phyloP scores from a whole-genome alignment of 2,797 vertebrate species.

The Notolabrus celidotus region DNA sequence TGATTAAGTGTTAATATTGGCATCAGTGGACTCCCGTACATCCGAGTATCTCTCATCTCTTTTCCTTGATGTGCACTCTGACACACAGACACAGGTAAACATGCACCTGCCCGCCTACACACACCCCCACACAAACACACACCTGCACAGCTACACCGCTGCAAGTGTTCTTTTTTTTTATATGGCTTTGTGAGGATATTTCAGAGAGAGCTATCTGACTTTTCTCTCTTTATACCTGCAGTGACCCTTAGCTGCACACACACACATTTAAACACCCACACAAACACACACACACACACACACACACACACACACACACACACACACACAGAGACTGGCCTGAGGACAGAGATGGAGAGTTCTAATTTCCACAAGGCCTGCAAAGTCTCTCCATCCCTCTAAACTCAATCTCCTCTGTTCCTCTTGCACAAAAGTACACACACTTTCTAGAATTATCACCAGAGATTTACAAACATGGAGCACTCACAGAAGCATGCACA shows the following conservation, averaged over 20 bases:
- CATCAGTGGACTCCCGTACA: neutral
- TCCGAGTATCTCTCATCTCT: neutral
- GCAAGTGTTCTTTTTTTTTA: conserved; percentile 16
- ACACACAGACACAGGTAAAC: conserved; percentile 11
- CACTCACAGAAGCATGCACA: neutral
- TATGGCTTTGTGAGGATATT: conserved; percentile 30
- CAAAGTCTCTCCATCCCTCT: conserved; percentile 57
- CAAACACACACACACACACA: neutral
- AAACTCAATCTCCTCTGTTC: conserved; percentile 61
- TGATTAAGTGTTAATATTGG: neutral
- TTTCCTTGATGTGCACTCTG: neutral
- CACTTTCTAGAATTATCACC: conserved; percentile 17
- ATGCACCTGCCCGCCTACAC: conserved; percentile 13
- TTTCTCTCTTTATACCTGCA: conserved; percentile 46
- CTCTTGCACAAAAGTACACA: conserved; percentile 33
- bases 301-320: conserved; percentile 16
- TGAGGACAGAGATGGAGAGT: conserved; percentile 78
- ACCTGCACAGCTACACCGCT: neutral
- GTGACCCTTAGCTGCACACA: conserved; percentile 44
- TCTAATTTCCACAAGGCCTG: conserved; percentile 72
- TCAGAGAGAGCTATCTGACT: conserved; percentile 39
- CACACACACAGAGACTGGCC: conserved; percentile 31
- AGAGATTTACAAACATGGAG: neutral
- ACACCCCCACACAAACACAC: conserved; percentile 3
- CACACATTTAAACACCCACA: conserved; percentile 26